These are phyloP conservation scores for Chunga burmeisteri DNA, from an alignment of 2,113 vertebrate genomes.

Conservation along the genomic window DNA sequence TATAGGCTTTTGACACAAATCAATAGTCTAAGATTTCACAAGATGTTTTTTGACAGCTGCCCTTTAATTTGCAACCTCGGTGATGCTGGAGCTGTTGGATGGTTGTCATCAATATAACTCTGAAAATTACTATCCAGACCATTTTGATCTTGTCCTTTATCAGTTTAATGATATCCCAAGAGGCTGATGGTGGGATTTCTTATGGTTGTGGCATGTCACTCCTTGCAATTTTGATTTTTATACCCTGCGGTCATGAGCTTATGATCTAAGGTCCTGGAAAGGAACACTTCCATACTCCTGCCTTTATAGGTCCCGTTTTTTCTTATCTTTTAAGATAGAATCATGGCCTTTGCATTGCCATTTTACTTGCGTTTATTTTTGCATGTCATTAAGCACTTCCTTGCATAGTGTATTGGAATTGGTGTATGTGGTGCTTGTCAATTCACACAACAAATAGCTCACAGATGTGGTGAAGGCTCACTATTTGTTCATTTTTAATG, in stretches of 20 bases:
- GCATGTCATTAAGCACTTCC: background rate
- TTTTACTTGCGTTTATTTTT: background rate
- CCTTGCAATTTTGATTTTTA: background rate
- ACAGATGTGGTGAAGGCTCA: background rate
- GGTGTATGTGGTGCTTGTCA: background rate
- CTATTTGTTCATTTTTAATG: background rate
- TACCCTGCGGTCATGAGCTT: background rate
- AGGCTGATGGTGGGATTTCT: background rate
- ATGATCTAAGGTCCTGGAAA: background rate
- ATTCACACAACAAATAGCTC: background rate
- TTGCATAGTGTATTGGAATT: background rate
- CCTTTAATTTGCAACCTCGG: background rate
- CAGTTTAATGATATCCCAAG: conserved; percentile 7
- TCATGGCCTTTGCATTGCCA: background rate
- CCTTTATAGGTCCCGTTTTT: background rate
- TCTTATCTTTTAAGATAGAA: background rate
- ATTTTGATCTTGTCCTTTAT: background rate
- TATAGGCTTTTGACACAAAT: background rate
- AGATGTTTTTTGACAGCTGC: background rate
- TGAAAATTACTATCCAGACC: background rate
- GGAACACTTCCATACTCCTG: background rate
- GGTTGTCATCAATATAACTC: background rate
- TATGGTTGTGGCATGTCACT: background rate
- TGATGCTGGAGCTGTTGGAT: background rate
- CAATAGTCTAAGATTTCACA: background rate